A percentile compares a stretch with the other conserved stretches of the same genome.
Conservation (phyloP, 1,140 invertebrate species). For the Leptoteleia sp. region DNA sequence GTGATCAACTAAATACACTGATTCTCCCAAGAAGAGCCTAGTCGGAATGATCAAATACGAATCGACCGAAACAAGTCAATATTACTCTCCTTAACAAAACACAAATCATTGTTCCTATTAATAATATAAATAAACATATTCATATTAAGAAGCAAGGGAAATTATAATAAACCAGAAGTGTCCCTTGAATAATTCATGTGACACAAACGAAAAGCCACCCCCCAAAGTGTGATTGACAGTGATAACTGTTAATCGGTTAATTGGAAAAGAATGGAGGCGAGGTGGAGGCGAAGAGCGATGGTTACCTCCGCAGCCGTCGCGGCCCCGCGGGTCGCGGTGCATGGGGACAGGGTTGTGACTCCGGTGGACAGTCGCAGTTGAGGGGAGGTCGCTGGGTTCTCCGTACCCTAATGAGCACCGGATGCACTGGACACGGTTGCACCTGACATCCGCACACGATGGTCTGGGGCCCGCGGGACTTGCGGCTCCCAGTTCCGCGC, state of each 20-base stretch:
- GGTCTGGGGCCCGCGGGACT: slow-evolving; percentile 75
- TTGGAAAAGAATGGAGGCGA: neutral
- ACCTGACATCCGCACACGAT: slow-evolving; percentile 79
- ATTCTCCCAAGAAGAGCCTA: too few relatives aligned
- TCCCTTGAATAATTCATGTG: too few relatives aligned
- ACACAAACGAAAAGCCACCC: too few relatives aligned
- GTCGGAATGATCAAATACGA: too few relatives aligned
- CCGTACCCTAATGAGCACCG: slow-evolving; percentile 77
- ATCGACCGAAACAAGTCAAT: too few relatives aligned
- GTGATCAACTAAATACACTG: too few relatives aligned
- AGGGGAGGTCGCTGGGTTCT: slow-evolving; percentile 71
- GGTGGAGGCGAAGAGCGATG: slow-evolving; percentile 7
- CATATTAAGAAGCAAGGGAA: too few relatives aligned
- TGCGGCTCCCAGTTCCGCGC: slow-evolving; percentile 67
- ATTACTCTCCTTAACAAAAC: too few relatives aligned
- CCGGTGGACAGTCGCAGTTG: slow-evolving; percentile 76
- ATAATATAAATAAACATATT: too few relatives aligned
- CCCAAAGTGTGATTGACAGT: too few relatives aligned
- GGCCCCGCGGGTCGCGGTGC: slow-evolving; percentile 66
- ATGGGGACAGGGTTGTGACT: slow-evolving; percentile 75
- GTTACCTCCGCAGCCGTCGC: slow-evolving; percentile 74
- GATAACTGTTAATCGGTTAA: neutral
- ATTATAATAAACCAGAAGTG: too few relatives aligned
- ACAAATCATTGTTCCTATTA: too few relatives aligned
- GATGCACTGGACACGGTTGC: slow-evolving; percentile 78